Evolutionary conservation across 2,113 vertebrate genomes (phyloP).

Genomic region (Chaenogobius annularis): DNA sequence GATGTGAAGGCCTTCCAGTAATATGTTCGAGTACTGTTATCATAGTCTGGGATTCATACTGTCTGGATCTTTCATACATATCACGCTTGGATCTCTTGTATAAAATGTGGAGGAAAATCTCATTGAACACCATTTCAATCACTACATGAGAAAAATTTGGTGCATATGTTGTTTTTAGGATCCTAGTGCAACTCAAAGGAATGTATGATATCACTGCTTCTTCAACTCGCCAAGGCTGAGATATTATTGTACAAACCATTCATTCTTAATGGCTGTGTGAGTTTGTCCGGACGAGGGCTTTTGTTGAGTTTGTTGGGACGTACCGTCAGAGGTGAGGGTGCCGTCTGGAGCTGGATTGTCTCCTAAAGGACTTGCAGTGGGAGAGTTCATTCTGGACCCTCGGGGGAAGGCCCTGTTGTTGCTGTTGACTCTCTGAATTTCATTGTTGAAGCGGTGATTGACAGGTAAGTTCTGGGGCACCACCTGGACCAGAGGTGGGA

Average conservation of each 20-base stretch:
- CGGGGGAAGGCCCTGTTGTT: conserved; percentile 82
- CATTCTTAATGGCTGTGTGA: neutral
- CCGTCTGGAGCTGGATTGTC: conserved; percentile 84
- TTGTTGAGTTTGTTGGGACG: conserved; percentile 40
- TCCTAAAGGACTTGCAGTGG: conserved; percentile 74
- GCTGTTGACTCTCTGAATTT: conserved; percentile 88
- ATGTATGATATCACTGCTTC: conserved; percentile 65
- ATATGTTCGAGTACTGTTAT: conserved; percentile 10
- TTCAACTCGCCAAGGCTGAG: conserved; percentile 46
- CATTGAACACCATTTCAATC: too few species aligned
- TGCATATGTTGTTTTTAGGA: conserved; percentile 37
- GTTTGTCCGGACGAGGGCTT: neutral
- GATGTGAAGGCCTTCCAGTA: conserved; percentile 18
- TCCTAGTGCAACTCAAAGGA: conserved; percentile 38
- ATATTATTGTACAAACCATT: conserved; percentile 1
- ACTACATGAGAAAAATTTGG: too few species aligned
- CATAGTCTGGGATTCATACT: conserved; percentile 12
- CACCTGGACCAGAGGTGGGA: conserved; percentile 93
- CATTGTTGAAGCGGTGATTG: conserved; percentile 87
- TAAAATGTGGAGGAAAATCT: too few species aligned
- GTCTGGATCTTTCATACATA: neutral
- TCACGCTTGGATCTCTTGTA: conserved; percentile 1
- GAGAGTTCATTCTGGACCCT: conserved; percentile 77
- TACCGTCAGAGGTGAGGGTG: conserved; percentile 89
- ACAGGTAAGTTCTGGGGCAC: conserved; percentile 89